Evolutionary conservation across 1,140 invertebrate species (phyloP), one percentile per base, ranked within the genome.

Genomic region (Batillaria attramentaria): DNA sequence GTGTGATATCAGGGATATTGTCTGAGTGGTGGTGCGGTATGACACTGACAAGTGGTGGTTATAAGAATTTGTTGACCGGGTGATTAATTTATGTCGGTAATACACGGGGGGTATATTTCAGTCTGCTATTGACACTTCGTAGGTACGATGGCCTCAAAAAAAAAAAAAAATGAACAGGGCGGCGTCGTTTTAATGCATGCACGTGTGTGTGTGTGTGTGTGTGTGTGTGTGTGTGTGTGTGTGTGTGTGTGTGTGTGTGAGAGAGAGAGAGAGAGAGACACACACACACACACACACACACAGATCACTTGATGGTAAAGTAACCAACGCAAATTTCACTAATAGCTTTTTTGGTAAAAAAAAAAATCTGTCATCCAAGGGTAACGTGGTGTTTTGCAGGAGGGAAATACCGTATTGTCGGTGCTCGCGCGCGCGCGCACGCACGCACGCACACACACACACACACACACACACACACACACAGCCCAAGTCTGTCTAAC

Each of bases 21-120:
- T 60, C 31, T 6, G 57, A 5, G 57, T 20, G 57, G 8, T 28
- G 24, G n/a, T n/a, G n/a, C n/a, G n/a, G 4, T 5, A 60, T 60
- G 57, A 60, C 57, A 60, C 57, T 60, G 57, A 60, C 57, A 60
- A n/a, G 57, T 5, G 57, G 57, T 60, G 57, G 6, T 60, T 60
- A 60, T 60, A n/a, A n/a, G n/a, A n/a, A n/a, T n/a, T n/a, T n/a
- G n/a, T n/a, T n/a, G n/a, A n/a, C n/a, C n/a, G 33, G 4, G 6
- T 8, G 6, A 4, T 10, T 41, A 6, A 69, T 20, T 6, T 24
- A 24, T 28, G 8, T 69, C 35, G 1, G 33, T 35, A 5, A 13
- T 35, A 6, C 5, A 2, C 24, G 35, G 20, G 33, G 31, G 8
- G 33, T n/a, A 37, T 13, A 10, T 16, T 69, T 42, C 39, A 28